Base-by-base conservation (phyloP, 2,888 invertebrate species). In the Trichopria drosophilae region DNA sequence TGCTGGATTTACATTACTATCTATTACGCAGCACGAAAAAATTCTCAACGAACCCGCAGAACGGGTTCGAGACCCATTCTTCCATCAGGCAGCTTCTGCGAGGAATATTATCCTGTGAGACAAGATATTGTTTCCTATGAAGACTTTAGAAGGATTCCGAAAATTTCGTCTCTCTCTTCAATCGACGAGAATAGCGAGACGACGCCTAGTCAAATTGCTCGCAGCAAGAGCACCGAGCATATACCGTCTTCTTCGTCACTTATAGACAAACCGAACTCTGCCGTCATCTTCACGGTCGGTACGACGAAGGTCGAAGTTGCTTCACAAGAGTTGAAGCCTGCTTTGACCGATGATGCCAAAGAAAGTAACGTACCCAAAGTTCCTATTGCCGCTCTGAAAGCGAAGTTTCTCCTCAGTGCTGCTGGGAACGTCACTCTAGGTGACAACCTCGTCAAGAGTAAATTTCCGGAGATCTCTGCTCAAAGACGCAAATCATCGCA, bases 1-100 rank as follows among this genome's bases (percentile, higher is more conserved):
- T 84, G 86, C 70, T 81, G 86, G 72, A 87, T 88, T 71, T 90
- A 90, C 71, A 79, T 83, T 18, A 81, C 84, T 56, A 88, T 88
- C 55, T 90, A 88, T 72, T 80, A 83, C 10, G 90, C 89, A 6
- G 90, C 90, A 6, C 84, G 84, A 58, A 82, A 84, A 51, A 90
- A 88, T 53, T 87, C 82, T 50, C 82, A 82, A 57, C 75, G 85
- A 15, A 82, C 84, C 43, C 72, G 79, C 28, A 73, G 72, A 41
- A 75, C 67, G 12, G 75, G 75, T 1, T 75, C 75, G 1, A 61
- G 72, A 19, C 75, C 75, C 18, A 68, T 73, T 2, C 54, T 75
- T 1, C 65, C 70, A 4, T 65, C 70, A 1, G 67, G 63, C 2
- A 73, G 73, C 46, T 71, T 74, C 53, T 67, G 59, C 59, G 75